Conservation (phyloP, 2,888 invertebrate genomes). For the Cryptocephalus primarius region DNA sequence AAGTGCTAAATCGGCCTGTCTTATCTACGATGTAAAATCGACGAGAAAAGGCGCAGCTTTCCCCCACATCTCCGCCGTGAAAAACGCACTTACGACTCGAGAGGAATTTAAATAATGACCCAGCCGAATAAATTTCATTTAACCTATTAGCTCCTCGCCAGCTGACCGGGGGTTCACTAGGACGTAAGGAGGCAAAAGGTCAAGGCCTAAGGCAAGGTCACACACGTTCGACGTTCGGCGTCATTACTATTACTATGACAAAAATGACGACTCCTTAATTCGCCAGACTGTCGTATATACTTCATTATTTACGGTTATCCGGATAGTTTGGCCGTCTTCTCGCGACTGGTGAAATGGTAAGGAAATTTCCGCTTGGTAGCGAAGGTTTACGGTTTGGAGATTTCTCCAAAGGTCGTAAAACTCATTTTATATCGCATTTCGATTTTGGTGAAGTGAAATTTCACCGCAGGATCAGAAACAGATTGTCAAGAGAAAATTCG, state of each 20-base stretch:
- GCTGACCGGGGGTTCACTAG: slow-evolving; percentile 20
- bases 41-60: background rate
- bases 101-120: slow-evolving; percentile 20
- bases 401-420: too few relatives aligned
- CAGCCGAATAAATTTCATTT: slow-evolving; percentile 21
- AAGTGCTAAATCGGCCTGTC: too few relatives aligned
- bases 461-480: too few relatives aligned
- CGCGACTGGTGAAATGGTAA: too few relatives aligned
- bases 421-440: too few relatives aligned
- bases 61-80: background rate
- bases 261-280: slow-evolving; percentile 6
- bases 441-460: too few relatives aligned
- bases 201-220: slow-evolving; percentile 14
- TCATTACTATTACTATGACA: slow-evolving; percentile 2
- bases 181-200: slow-evolving; percentile 17
- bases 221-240: slow-evolving; percentile 1
- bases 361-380: too few relatives aligned
- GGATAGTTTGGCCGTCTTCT: too few relatives aligned
- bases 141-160: slow-evolving; percentile 18
- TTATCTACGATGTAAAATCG: too few relatives aligned
- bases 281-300: background rate
- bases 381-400: too few relatives aligned
- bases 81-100: background rate
- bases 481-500: too few relatives aligned
- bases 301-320: too few relatives aligned